Evolutionary conservation across 2,888 invertebrate genomes (phyloP).

Genomic region (Agonopterix subpropinquella): DNA sequence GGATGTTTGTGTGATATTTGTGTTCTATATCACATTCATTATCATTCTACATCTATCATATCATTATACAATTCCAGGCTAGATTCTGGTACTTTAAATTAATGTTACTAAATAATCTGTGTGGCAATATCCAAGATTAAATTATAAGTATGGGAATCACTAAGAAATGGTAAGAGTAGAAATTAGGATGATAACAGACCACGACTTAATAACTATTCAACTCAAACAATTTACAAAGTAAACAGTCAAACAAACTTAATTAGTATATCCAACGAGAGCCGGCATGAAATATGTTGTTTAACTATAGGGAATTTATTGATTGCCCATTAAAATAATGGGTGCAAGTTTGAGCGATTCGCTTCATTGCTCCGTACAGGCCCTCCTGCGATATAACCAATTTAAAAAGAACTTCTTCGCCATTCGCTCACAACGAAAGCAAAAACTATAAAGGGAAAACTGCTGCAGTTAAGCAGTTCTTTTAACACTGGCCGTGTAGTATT

Average conservation of each 20-base stretch:
- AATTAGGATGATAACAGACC: slow-evolving; percentile 28
- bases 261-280: slow-evolving; percentile 45
- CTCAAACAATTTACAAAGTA: slow-evolving; percentile 64
- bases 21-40: too few relatives aligned
- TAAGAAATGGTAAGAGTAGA: background rate
- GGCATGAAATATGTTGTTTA: slow-evolving; percentile 54
- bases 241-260: slow-evolving; percentile 68
- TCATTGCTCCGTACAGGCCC: slow-evolving; percentile 35
- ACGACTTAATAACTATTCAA: slow-evolving; percentile 56
- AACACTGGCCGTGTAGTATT: slow-evolving; percentile 37
- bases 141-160: too few relatives aligned
- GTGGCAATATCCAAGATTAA: too few relatives aligned
- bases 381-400: slow-evolving; percentile 34
- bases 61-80: too few relatives aligned
- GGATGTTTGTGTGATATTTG: too few relatives aligned
- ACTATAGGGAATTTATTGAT: slow-evolving; percentile 61
- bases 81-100: background rate
- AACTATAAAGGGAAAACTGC: slow-evolving; percentile 10
- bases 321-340: slow-evolving; percentile 64
- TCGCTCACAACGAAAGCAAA: slow-evolving; percentile 11
- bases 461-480: slow-evolving; percentile 20
- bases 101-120: background rate
- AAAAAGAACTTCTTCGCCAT: slow-evolving; percentile 14
- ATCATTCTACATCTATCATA: too few relatives aligned
- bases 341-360: slow-evolving; percentile 52